Evolutionary conservation across 2,113 vertebrate species (phyloP), one percentile per base, ranked within the genome.

Genomic region (Zapus hudsonius): DNA sequence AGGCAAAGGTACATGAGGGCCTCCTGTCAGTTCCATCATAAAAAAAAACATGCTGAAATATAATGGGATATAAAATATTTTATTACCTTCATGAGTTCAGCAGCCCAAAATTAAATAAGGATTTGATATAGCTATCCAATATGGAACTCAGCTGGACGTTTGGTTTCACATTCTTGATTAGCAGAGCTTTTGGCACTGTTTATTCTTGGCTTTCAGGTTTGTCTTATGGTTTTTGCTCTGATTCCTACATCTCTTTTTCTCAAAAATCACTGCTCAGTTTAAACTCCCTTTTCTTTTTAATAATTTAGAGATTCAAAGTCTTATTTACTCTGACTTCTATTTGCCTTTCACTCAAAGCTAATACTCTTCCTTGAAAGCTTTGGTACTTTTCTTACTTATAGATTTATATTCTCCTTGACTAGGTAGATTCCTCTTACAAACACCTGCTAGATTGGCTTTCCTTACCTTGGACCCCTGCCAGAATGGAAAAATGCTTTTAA

Each of bases 401-500:
- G 42, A 2, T 40, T 76, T 90, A 33, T 55, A n/a, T 0, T 64
- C 17, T 36, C 38, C 15, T 38, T 10, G 22, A 17, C 19, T 63
- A 69, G 19, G 70, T 0, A 81, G 2, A 87, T 17, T 44, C 5
- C 0, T 33, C 5, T 11, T 10, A 20, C 17, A 84, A n/a, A 33
- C 52, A 10, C 40, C 8, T 25, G 78, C 13, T 38, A 33, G 8
- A 72, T 55, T n/a, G 5, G 0, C 3, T 5, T 70, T 52, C 12
- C 66, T 0, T 72, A 22, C 3, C 3, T 52, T 36, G 9, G 15
- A 76, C 0, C 0, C 16, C 33, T 12, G 8, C 27, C 0, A 75
- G 1, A 4, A 94, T 52, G 13, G 1, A 10, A 23, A 20, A 47
- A 23, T 33, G 1, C 7, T 44, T 83, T 86, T 38, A 69, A 72